phyloP scores from a whole-genome alignment of 2,113 vertebrate species.

The Gopherus flavomarginatus region DNA sequence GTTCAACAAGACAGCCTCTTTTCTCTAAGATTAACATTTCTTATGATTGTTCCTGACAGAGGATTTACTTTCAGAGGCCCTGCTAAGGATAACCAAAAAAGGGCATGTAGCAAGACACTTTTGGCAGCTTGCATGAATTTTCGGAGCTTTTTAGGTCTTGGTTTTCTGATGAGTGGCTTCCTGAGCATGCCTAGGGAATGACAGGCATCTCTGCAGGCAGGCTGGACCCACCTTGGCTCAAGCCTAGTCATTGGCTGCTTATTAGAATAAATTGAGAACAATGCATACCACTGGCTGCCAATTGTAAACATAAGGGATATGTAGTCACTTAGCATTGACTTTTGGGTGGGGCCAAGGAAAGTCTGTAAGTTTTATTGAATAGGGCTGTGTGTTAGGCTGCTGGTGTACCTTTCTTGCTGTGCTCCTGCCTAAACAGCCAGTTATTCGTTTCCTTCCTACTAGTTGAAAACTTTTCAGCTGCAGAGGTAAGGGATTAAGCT shows the following conservation, averaged over 20 bases:
- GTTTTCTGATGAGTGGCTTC: slow-evolving; percentile 85
- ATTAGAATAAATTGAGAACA: slow-evolving; percentile 82
- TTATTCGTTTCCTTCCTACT: slow-evolving; percentile 57
- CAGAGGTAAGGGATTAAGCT: slow-evolving; percentile 74
- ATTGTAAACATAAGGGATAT: slow-evolving; percentile 84
- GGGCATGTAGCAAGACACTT: slow-evolving; percentile 85
- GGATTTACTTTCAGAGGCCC: slow-evolving; percentile 89
- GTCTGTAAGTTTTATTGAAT: slow-evolving; percentile 82
- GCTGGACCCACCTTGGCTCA: slow-evolving; percentile 79
- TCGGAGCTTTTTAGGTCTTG: slow-evolving; percentile 84
- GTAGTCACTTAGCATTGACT: slow-evolving; percentile 81
- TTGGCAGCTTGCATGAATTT: slow-evolving; percentile 83
- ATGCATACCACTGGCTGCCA: slow-evolving; percentile 81
- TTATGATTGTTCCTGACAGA: slow-evolving; percentile 90
- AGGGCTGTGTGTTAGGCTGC: slow-evolving; percentile 77
- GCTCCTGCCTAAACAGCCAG: slow-evolving; percentile 68
- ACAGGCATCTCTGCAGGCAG: slow-evolving; percentile 83
- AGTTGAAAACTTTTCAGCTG: slow-evolving; percentile 66
- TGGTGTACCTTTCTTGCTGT: slow-evolving; percentile 64
- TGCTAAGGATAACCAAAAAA: slow-evolving; percentile 91
- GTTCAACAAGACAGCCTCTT: slow-evolving; percentile 76
- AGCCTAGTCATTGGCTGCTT: slow-evolving; percentile 80
- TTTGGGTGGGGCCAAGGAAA: slow-evolving; percentile 87
- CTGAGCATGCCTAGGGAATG: slow-evolving; percentile 87
- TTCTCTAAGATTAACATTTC: slow-evolving; percentile 89